A percentile compares a stretch with the other conserved stretches of the same genome.
phyloP scores from a whole-genome alignment of 2,888 invertebrate species.

The Conops quadrifasciatus region DNA sequence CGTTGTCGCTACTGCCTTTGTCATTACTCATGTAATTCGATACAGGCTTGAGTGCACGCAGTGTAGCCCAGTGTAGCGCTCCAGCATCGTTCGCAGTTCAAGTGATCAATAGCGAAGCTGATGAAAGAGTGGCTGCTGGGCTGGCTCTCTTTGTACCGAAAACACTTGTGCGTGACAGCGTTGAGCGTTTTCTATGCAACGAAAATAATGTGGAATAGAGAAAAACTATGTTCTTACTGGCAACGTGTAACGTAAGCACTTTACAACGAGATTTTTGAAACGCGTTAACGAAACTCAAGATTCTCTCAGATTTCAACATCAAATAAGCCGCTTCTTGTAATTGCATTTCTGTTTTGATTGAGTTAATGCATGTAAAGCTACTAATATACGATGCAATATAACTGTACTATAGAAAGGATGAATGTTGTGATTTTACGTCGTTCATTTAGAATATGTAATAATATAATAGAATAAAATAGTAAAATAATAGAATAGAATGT shows the following conservation, averaged over 20 bases:
- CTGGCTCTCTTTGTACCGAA: slow-evolving; percentile 19
- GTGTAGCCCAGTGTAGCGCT: slow-evolving; percentile 13
- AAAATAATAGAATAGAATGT: no score
- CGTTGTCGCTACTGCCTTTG: neutral
- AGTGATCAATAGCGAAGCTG: slow-evolving; percentile 15
- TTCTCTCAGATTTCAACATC: slow-evolving; percentile 47
- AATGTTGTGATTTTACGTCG: neutral
- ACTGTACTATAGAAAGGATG: neutral
- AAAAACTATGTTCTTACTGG: no score
- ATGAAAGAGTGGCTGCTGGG: no score
- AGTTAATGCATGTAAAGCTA: no score
- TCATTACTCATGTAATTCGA: slow-evolving; percentile 13
- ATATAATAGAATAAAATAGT: no score
- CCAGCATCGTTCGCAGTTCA: slow-evolving; percentile 24
- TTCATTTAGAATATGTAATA: no score
- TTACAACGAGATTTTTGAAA: neutral
- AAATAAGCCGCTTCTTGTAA: slow-evolving; percentile 26
- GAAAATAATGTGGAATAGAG: no score
- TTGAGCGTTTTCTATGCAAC: neutral
- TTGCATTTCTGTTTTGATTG: slow-evolving; percentile 2
- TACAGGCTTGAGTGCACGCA: slow-evolving; percentile 23
- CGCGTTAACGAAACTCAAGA: slow-evolving; percentile 26
- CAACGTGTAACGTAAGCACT: no score
- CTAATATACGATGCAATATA: neutral
- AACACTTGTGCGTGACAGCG: slow-evolving; percentile 19